Percentiles rank a stretch among this genome's conserved stretches.
phyloP scores from a whole-genome alignment of 2,797 vertebrate species.

The Micropoecilia bifurca region DNA sequence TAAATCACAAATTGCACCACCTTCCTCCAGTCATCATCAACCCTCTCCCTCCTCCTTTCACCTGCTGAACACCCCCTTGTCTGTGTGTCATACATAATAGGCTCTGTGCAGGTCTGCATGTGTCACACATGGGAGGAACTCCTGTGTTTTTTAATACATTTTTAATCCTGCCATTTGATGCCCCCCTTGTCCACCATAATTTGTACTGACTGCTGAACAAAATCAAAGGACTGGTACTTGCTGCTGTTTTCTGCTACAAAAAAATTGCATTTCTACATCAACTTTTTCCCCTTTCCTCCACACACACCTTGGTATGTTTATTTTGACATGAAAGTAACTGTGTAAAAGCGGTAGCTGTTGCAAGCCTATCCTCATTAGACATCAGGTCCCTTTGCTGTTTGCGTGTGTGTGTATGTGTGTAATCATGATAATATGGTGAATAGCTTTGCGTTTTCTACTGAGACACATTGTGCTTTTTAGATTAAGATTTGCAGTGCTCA shows the following conservation, averaged over 20 bases:
- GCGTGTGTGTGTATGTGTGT: neutral
- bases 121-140: slow-evolving; percentile 78
- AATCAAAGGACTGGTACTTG: slow-evolving; percentile 75
- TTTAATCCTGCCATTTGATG: slow-evolving; percentile 81
- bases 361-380: slow-evolving; percentile 75
- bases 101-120: slow-evolving; percentile 68
- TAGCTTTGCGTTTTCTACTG: slow-evolving; percentile 59
- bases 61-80: slow-evolving; percentile 31
- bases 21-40: slow-evolving; percentile 41
- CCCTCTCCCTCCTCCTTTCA: slow-evolving; percentile 28
- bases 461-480: slow-evolving; percentile 47
- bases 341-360: slow-evolving; percentile 62
- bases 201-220: slow-evolving; percentile 81
- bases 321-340: slow-evolving; percentile 75
- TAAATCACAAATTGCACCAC: slow-evolving; percentile 41
- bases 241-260: slow-evolving; percentile 64
- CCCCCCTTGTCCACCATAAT: slow-evolving; percentile 80
- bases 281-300: slow-evolving; percentile 4
- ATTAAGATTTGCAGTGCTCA: slow-evolving; percentile 48
- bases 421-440: slow-evolving; percentile 39
- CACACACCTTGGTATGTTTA: slow-evolving; percentile 71
- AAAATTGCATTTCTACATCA: slow-evolving; percentile 67
- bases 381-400: slow-evolving; percentile 48
- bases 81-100: slow-evolving; percentile 75
- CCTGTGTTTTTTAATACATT: slow-evolving; percentile 83